phyloP scores from a whole-genome alignment of 2,888 invertebrate species.

The Drosophila neonasuta region DNA sequence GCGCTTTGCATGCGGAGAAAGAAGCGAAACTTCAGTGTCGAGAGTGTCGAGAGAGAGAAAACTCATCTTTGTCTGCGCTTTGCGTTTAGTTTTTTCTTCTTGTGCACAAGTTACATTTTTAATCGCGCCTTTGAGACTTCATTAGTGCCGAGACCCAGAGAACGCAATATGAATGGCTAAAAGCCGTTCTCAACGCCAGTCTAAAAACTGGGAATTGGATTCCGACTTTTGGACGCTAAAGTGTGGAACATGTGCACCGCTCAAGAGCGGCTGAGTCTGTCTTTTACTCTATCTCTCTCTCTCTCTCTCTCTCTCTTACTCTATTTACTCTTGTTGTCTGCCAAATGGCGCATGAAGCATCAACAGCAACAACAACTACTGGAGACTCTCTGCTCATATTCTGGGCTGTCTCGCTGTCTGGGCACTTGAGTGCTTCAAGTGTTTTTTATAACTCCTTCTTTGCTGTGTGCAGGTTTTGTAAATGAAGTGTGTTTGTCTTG shows the following conservation, averaged over 20 bases:
- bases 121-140: constrained; percentile 78
- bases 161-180: constrained; percentile 61
- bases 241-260: constrained; percentile 64
- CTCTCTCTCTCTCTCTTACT: constrained; percentile 4
- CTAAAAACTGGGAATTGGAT: constrained; percentile 10
- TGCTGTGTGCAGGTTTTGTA: constrained; percentile 54
- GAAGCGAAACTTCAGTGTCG: not conserved
- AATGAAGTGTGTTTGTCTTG: constrained; percentile 74
- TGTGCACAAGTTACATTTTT: constrained; percentile 74
- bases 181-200: constrained; percentile 24
- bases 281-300: constrained; percentile 3
- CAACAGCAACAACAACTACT: constrained; percentile 22
- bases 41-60: constrained; percentile 9
- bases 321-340: constrained; percentile 62
- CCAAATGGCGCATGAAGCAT: constrained; percentile 73
- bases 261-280: constrained; percentile 63
- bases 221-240: constrained; percentile 18
- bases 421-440: constrained; percentile 67
- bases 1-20: constrained; percentile 60
- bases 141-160: constrained; percentile 63
- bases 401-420: constrained; percentile 51
- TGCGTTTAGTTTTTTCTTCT: constrained; percentile 62
- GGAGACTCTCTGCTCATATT: constrained; percentile 26
- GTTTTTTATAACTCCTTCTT: constrained; percentile 68
- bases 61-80: constrained; percentile 49